Percentiles rank a stretch among this genome's conserved stretches.
These are phyloP conservation scores for Smithornis capensis DNA, from an alignment of 2,113 vertebrate species.

Conservation along the genomic window DNA sequence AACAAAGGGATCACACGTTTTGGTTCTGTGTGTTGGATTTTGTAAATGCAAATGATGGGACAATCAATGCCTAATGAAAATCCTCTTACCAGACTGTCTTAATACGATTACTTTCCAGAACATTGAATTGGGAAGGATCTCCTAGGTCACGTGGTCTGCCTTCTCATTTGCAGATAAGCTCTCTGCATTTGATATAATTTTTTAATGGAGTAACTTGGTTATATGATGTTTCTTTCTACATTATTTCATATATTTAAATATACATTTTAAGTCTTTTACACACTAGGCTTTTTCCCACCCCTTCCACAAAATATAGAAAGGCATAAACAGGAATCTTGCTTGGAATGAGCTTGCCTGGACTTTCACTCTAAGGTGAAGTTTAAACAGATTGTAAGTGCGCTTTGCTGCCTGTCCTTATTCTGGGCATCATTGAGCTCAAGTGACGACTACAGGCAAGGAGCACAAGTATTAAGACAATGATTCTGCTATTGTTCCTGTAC, in stretches of 20 bases:
- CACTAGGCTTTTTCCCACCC: neutral
- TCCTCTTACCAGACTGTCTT: slow-evolving; percentile 25
- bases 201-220: neutral
- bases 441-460: neutral
- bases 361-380: neutral
- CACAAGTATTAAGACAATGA: neutral
- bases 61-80: slow-evolving; percentile 28
- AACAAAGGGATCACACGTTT: neutral
- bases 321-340: neutral
- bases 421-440: neutral
- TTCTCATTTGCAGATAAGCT: slow-evolving; percentile 3
- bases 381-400: neutral
- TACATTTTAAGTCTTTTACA: neutral
- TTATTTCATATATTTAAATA: neutral
- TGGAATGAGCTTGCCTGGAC: neutral
- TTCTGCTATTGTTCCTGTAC: neutral
- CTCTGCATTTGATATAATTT: neutral
- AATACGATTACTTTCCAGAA: slow-evolving; percentile 41
- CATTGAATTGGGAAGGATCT: neutral
- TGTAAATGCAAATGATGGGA: slow-evolving; percentile 13
- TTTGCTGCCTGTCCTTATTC: neutral
- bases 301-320: neutral
- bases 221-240: neutral
- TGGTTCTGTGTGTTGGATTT: neutral
- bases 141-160: neutral